phyloP scores from a whole-genome alignment of 1,140 invertebrate species.

The Dendroctonus valens region DNA sequence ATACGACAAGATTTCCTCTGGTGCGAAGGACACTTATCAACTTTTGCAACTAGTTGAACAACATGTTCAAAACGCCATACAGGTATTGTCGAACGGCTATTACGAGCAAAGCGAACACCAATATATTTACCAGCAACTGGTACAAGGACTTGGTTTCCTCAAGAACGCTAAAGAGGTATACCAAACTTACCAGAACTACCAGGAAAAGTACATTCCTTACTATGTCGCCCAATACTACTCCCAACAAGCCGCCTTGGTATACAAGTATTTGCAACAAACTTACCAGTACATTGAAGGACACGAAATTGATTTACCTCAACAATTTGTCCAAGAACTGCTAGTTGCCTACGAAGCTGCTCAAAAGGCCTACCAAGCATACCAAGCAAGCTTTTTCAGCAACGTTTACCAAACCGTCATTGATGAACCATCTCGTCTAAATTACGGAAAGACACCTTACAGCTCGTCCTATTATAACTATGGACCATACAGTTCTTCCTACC shows the following conservation, averaged over 20 bases:
- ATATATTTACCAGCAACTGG: slow-evolving; percentile 14
- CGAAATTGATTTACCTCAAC: background rate
- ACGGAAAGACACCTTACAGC: background rate
- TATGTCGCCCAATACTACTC: slow-evolving; percentile 14
- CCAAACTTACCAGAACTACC: slow-evolving; percentile 5
- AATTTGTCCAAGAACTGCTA: slow-evolving; percentile 16
- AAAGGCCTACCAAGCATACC: slow-evolving; percentile 2
- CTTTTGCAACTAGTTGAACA: slow-evolving; percentile 14
- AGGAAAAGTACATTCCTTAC: slow-evolving; percentile 12
- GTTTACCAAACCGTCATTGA: too few relatives aligned
- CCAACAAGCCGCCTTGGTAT: background rate
- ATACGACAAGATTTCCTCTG: slow-evolving; percentile 2
- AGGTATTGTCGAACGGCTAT: background rate
- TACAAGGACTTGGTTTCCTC: slow-evolving; percentile 11
- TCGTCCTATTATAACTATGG: slow-evolving; percentile 9
- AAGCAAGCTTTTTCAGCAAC: background rate
- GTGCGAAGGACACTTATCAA: slow-evolving; percentile 7
- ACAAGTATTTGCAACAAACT: slow-evolving; percentile 1
- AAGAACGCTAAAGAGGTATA: background rate
- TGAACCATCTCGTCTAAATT: too few relatives aligned
- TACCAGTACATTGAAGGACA: slow-evolving; percentile 19
- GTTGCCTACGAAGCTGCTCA: slow-evolving; percentile 8
- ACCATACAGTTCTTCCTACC: slow-evolving; percentile 12
- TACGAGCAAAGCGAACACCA: slow-evolving; percentile 4
- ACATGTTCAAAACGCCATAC: slow-evolving; percentile 15